phyloP scores from a whole-genome alignment of 2,888 invertebrate species.

The Tortrix viridana region DNA sequence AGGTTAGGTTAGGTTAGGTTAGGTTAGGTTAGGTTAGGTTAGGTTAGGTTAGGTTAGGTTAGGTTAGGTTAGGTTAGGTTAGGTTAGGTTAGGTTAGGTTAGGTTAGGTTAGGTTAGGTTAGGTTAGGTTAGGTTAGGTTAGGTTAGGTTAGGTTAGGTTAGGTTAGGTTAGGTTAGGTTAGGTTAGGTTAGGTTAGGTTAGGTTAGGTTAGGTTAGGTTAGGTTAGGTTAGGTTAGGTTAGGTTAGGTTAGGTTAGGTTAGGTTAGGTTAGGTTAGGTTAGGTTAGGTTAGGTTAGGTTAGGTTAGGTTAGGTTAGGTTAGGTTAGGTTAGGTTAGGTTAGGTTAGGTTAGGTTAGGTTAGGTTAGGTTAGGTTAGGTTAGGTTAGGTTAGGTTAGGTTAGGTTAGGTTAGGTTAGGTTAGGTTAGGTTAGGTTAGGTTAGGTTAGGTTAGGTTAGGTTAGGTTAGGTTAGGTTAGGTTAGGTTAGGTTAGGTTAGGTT shows the following conservation, averaged over 20 bases:
- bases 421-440: too few relatives aligned
- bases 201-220: conserved; percentile 30
- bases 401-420: too few relatives aligned
- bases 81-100: conserved; percentile 13
- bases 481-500: too few relatives aligned
- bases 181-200: conserved; percentile 28
- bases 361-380: too few relatives aligned
- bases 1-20: conserved; percentile 33
- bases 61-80: conserved; percentile 5
- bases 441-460: too few relatives aligned
- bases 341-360: conserved; percentile 35
- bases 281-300: conserved; percentile 39
- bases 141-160: conserved; percentile 28
- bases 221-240: conserved; percentile 30
- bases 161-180: conserved; percentile 27
- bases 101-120: conserved; percentile 37
- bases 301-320: conserved; percentile 39
- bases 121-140: conserved; percentile 33
- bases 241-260: conserved; percentile 30
- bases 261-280: conserved; percentile 32
- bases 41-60: conserved; percentile 26
- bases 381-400: too few relatives aligned
- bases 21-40: too few relatives aligned
- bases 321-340: conserved; percentile 38
- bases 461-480: too few relatives aligned